Evolutionary conservation across 2,888 invertebrate genomes (phyloP).

Genomic region (Hydriomena furcata): DNA sequence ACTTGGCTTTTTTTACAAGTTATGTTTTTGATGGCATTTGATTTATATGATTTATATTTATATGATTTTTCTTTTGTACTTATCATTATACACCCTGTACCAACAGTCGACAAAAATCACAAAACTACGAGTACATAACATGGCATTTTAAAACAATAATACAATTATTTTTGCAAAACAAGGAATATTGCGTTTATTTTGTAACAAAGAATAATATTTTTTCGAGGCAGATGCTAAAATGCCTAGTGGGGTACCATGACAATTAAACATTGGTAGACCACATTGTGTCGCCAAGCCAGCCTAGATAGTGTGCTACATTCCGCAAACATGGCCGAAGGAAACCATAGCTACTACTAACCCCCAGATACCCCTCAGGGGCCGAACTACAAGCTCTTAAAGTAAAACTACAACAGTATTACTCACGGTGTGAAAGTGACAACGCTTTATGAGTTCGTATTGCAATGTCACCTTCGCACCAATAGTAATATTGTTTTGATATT

Average conservation of each 20-base stretch:
- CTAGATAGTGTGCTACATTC: constrained; percentile 82
- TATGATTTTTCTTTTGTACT: not conserved
- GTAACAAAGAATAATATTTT: too few species aligned
- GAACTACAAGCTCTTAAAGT: too few species aligned
- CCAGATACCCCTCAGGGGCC: constrained; percentile 82
- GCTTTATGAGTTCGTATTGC: too few species aligned
- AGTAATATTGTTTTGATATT: too few species aligned
- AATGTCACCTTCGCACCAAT: too few species aligned
- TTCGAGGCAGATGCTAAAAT: too few species aligned
- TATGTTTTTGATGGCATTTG: too few species aligned
- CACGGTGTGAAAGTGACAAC: too few species aligned
- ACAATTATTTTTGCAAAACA: not conserved
- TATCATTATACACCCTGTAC: not conserved
- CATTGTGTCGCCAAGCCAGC: constrained; percentile 83
- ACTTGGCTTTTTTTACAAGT: too few species aligned
- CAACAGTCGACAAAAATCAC: constrained; percentile 6
- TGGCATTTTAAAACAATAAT: not conserved
- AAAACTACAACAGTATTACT: too few species aligned
- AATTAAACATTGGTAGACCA: constrained; percentile 52
- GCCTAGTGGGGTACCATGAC: not conserved
- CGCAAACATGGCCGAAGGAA: constrained; percentile 87
- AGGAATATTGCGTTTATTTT: not conserved
- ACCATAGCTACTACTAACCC: constrained; percentile 86
- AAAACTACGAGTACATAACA: not conserved
- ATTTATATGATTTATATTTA: too few species aligned